These are phyloP conservation scores for Drosophila yakuba DNA, from an alignment of 1,140 invertebrate genomes.

Conservation along the genomic window DNA sequence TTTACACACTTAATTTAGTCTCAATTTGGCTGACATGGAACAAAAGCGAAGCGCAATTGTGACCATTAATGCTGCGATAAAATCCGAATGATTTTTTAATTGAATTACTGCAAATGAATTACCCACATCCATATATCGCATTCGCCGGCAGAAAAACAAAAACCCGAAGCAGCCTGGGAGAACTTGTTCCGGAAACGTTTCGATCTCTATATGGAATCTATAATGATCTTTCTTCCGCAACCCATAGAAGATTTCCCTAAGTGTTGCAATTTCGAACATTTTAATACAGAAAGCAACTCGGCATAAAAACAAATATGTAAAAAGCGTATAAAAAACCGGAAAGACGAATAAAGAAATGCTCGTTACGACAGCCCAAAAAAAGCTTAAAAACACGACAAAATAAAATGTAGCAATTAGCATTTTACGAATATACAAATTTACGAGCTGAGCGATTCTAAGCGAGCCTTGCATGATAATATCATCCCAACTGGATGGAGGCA, in stretches of 20 bases:
- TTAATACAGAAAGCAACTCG: conserved; percentile 13
- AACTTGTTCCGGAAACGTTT: conserved; percentile 32
- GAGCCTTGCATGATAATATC: conserved; percentile 68
- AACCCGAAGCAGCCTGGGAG: conserved; percentile 1
- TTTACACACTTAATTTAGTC: conserved; percentile 9
- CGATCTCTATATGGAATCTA: conserved; percentile 1
- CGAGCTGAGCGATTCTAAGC: conserved; percentile 39
- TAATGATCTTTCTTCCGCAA: conserved; percentile 1
- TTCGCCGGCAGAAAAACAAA: not conserved
- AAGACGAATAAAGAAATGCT: conserved; percentile 16
- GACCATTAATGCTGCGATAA: conserved; percentile 43
- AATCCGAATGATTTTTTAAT: conserved; percentile 60
- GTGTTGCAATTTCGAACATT: conserved; percentile 5
- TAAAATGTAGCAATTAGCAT: conserved; percentile 56
- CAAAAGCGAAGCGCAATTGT: conserved; percentile 18
- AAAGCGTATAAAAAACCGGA: not conserved
- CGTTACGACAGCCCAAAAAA: conserved; percentile 30
- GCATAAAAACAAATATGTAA: conserved; percentile 2
- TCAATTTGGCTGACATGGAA: conserved; percentile 29
- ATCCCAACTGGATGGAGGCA: conserved; percentile 44
- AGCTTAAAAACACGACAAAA: conserved; percentile 24
- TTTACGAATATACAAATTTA: conserved; percentile 44
- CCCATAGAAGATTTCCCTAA: conserved; percentile 4
- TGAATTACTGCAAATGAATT: conserved; percentile 39
- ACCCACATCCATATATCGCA: conserved; percentile 13